Evolutionary conservation across 2,113 vertebrate genomes (phyloP).

Genomic region (Upupa epops): DNA sequence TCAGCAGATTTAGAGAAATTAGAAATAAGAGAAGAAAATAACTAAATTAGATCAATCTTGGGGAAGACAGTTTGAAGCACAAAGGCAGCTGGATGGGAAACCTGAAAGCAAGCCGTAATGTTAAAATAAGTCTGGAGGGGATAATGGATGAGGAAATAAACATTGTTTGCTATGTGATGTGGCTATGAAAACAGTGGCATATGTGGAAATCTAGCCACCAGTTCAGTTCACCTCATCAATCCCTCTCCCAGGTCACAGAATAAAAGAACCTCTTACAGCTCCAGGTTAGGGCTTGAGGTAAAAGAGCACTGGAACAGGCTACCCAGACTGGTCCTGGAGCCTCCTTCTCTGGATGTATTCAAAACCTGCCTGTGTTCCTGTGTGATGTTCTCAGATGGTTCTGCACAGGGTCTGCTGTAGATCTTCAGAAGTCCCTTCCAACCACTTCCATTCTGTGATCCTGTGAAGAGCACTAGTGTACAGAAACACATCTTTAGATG

Average conservation of each 20-base stretch:
- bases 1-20: constrained; percentile 39
- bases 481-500: background rate
- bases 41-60: constrained; percentile 52
- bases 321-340: too few species aligned
- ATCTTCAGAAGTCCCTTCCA: too few species aligned
- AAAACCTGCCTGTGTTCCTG: too few species aligned
- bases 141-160: constrained; percentile 32
- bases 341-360: too few species aligned
- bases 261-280: background rate
- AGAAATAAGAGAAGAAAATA: constrained; percentile 55
- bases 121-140: constrained; percentile 13
- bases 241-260: background rate
- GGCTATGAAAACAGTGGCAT: background rate
- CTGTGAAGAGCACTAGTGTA: too few species aligned
- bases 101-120: background rate
- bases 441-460: too few species aligned
- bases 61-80: constrained; percentile 30
- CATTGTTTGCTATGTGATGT: background rate
- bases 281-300: background rate
- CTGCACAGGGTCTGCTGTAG: too few species aligned
- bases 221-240: background rate
- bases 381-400: too few species aligned
- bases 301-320: background rate
- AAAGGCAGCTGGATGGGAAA: constrained; percentile 38
- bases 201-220: background rate